Evolutionary conservation across 2,113 vertebrate species (phyloP).

Genomic region (Nannospalax galili): DNA sequence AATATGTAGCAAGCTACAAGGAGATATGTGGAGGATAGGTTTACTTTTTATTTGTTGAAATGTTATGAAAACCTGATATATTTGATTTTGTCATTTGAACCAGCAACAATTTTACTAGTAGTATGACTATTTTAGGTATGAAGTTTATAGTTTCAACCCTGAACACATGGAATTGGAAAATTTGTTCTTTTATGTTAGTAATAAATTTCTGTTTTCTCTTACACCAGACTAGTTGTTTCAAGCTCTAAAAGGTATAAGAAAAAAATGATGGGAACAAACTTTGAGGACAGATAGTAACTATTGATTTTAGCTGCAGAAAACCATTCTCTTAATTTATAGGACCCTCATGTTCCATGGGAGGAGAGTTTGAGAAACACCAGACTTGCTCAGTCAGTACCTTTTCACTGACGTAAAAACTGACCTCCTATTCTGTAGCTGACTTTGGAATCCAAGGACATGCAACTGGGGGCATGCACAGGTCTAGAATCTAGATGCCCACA

Average conservation of each 20-base stretch:
- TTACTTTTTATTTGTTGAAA: background rate
- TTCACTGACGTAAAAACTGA: background rate
- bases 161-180: background rate
- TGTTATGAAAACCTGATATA: slow-evolving; percentile 17
- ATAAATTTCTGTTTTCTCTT: slow-evolving; percentile 27
- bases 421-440: background rate
- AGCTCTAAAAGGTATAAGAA: background rate
- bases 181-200: slow-evolving; percentile 33
- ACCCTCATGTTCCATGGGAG: slow-evolving; percentile 18
- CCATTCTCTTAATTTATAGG: slow-evolving; percentile 36
- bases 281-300: slow-evolving; percentile 43
- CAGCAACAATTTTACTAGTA: slow-evolving; percentile 48
- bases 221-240: slow-evolving; percentile 7
- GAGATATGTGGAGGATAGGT: background rate
- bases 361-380: slow-evolving; percentile 15
- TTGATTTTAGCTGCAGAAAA: slow-evolving; percentile 61
- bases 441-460: background rate
- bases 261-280: slow-evolving; percentile 22
- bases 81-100: slow-evolving; percentile 45
- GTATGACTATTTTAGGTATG: slow-evolving; percentile 33
- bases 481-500: background rate
- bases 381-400: slow-evolving; percentile 18
- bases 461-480: background rate
- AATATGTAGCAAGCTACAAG: background rate
- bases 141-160: slow-evolving; percentile 36